Evolutionary conservation across 2,797 vertebrate genomes (phyloP).

Genomic region (Acrossocheilus fasciatus): DNA sequence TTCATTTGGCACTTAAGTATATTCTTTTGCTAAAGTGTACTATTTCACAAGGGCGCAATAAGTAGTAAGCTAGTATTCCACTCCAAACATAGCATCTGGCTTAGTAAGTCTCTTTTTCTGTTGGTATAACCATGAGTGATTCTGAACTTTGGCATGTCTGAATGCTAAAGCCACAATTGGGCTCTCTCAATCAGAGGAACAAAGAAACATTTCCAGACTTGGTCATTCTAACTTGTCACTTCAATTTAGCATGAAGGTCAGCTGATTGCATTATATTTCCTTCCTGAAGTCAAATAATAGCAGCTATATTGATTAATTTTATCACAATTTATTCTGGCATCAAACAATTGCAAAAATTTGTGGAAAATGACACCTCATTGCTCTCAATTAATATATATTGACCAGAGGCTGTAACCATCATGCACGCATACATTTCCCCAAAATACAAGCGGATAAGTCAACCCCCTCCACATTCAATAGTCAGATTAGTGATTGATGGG

Average conservation of each 20-base stretch:
- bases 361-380: neutral
- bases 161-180: conserved; percentile 59
- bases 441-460: neutral
- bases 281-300: neutral
- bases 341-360: neutral
- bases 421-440: neutral
- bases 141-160: conserved; percentile 33
- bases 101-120: neutral
- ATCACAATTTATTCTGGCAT: neutral
- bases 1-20: no score
- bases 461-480: neutral
- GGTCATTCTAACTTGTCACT: neutral
- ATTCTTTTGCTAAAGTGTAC: no score
- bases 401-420: neutral
- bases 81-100: neutral
- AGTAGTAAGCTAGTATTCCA: neutral
- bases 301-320: neutral
- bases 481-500: neutral
- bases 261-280: neutral
- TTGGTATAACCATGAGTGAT: neutral
- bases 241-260: neutral
- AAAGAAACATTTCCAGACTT: conserved; percentile 49
- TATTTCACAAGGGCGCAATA: no score
- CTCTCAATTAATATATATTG: conserved; percentile 18
- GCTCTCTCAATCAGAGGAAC: conserved; percentile 44